phyloP scores from a whole-genome alignment of 2,888 invertebrate species.

The Osmoderma eremita region DNA sequence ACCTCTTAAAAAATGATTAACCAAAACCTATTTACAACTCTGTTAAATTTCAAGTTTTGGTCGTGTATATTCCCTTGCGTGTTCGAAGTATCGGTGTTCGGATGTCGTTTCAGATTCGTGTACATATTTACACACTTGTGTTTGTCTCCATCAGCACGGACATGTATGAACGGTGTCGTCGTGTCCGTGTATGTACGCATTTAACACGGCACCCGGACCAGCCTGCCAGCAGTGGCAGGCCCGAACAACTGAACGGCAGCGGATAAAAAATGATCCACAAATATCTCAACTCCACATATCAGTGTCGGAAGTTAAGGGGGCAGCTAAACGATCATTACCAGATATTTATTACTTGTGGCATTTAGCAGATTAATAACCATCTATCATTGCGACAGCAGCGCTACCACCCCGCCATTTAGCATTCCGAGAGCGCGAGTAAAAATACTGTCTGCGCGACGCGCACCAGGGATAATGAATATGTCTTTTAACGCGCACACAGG shows the following conservation, averaged over 20 bases:
- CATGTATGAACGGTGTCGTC: not conserved
- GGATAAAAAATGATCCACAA: constrained; percentile 58
- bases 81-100: too few relatives aligned
- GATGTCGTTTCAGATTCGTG: not conserved
- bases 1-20: too few relatives aligned
- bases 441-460: constrained; percentile 41
- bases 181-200: not conserved
- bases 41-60: too few relatives aligned
- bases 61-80: too few relatives aligned
- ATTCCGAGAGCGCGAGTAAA: constrained; percentile 52
- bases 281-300: constrained; percentile 60
- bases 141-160: not conserved
- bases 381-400: constrained; percentile 56
- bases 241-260: not conserved
- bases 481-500: constrained; percentile 33
- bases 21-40: too few relatives aligned
- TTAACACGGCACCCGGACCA: constrained; percentile 2
- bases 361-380: constrained; percentile 61
- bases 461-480: constrained; percentile 33
- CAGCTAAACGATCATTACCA: constrained; percentile 64
- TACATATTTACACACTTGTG: constrained; percentile 7
- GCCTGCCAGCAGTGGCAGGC: too few relatives aligned
- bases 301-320: constrained; percentile 63
- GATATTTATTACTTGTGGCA: constrained; percentile 62
- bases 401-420: constrained; percentile 58